phyloP scores from a whole-genome alignment of 2,113 vertebrate species.

The Physeter macrocephalus region DNA sequence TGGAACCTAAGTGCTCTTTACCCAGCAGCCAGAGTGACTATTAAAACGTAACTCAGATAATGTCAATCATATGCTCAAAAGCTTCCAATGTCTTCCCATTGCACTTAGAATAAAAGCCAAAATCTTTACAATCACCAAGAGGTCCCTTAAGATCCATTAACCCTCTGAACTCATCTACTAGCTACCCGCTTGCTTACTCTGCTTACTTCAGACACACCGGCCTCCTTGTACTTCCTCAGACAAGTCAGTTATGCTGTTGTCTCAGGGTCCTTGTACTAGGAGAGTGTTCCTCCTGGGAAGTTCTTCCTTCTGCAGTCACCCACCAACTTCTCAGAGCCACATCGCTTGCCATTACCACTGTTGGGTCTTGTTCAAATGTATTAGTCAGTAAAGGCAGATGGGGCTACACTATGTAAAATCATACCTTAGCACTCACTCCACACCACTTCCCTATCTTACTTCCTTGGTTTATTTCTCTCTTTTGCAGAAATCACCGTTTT shows the following conservation, averaged over 20 bases:
- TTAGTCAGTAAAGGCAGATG: background rate
- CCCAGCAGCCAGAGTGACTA: background rate
- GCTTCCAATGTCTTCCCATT: background rate
- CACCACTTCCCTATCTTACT: background rate
- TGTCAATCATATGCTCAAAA: background rate
- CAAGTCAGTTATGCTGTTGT: background rate
- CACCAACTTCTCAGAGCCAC: background rate
- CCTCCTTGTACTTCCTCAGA: background rate
- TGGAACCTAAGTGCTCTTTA: background rate
- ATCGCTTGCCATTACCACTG: rapidly evolving
- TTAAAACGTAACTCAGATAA: background rate
- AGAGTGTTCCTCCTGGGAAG: background rate
- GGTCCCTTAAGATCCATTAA: background rate
- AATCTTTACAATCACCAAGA: background rate
- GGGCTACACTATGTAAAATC: background rate
- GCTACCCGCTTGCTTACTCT: rapidly evolving
- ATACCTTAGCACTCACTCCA: background rate
- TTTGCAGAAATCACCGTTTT: background rate
- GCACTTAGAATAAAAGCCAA: background rate
- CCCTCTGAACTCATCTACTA: background rate
- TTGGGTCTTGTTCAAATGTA: background rate
- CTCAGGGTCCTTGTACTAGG: background rate
- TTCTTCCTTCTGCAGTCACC: background rate
- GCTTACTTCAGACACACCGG: background rate
- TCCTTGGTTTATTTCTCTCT: background rate